phyloP scores from a whole-genome alignment of 2,113 vertebrate species.

The Ibidorhyncha struthersii region DNA sequence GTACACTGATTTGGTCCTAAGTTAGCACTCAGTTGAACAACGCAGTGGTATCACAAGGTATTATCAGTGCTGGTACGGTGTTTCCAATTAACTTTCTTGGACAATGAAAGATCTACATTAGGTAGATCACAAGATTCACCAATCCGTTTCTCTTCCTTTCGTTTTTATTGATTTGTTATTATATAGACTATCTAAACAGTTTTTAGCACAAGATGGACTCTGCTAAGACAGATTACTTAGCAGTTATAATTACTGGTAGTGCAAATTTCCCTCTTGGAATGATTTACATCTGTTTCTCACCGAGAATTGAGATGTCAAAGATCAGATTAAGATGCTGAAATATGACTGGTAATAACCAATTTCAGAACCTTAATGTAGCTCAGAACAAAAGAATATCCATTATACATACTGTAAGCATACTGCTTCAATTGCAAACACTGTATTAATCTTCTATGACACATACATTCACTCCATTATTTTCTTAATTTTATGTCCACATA shows the following conservation, averaged over 20 bases:
- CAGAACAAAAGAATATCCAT: background rate
- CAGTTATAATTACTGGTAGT: background rate
- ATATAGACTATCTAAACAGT: background rate
- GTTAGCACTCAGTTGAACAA: background rate
- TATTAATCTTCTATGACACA: background rate
- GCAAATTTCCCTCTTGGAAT: background rate
- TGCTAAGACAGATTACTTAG: background rate
- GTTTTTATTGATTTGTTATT: background rate
- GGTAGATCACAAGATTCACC: background rate
- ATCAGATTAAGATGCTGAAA: constrained; percentile 36
- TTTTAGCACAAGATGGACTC: background rate
- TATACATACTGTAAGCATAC: background rate
- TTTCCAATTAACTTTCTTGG: background rate
- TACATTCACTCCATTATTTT: background rate
- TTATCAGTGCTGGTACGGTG: background rate
- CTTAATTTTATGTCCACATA: background rate
- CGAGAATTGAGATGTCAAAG: background rate
- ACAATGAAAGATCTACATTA: background rate
- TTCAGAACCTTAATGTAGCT: background rate
- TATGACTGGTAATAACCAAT: background rate
- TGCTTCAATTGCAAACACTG: background rate
- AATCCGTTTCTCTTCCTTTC: background rate
- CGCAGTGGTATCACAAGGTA: background rate
- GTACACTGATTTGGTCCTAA: background rate
- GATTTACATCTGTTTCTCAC: background rate